These are phyloP conservation scores for Apis florea DNA, from an alignment of 1,140 invertebrate species.

Conservation along the genomic window DNA sequence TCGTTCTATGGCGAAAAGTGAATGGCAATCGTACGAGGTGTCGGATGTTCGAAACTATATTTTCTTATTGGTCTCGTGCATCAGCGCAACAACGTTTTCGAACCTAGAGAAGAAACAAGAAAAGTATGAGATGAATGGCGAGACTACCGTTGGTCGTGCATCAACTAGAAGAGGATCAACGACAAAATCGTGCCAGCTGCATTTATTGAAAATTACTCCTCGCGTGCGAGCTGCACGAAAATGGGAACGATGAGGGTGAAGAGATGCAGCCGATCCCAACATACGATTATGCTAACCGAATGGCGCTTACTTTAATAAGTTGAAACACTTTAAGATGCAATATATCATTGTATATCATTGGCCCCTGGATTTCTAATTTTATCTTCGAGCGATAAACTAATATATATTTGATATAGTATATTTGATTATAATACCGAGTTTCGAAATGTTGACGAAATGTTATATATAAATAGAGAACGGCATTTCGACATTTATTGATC, in stretches of 20 bases:
- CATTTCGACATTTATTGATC: too few relatives aligned
- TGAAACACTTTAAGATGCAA: conserved; percentile 46
- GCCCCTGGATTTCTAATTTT: not conserved
- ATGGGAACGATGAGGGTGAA: not conserved
- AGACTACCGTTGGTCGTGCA: conserved; percentile 18
- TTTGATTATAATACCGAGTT: not conserved
- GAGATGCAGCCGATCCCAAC: conserved; percentile 1
- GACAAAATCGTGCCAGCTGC: conserved; percentile 30
- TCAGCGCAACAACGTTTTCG: conserved; percentile 7
- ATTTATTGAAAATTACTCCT: conserved; percentile 67
- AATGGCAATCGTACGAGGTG: conserved; percentile 27
- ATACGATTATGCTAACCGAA: conserved; percentile 47
- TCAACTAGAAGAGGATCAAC: conserved; percentile 23
- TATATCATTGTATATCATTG: conserved; percentile 48
- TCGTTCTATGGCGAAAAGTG: conserved; percentile 20
- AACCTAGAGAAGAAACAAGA: not conserved
- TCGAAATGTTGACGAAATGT: too few relatives aligned
- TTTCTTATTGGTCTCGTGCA: conserved; percentile 14
- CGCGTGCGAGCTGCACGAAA: conserved; percentile 48
- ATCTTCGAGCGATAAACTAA: not conserved
- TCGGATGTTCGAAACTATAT: conserved; percentile 8
- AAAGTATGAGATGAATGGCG: not conserved
- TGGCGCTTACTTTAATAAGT: conserved; percentile 45
- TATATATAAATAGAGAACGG: too few relatives aligned
- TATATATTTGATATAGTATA: not conserved